Evolutionary conservation across 2,113 vertebrate genomes (phyloP).

Genomic region (Chaetops frenatus): DNA sequence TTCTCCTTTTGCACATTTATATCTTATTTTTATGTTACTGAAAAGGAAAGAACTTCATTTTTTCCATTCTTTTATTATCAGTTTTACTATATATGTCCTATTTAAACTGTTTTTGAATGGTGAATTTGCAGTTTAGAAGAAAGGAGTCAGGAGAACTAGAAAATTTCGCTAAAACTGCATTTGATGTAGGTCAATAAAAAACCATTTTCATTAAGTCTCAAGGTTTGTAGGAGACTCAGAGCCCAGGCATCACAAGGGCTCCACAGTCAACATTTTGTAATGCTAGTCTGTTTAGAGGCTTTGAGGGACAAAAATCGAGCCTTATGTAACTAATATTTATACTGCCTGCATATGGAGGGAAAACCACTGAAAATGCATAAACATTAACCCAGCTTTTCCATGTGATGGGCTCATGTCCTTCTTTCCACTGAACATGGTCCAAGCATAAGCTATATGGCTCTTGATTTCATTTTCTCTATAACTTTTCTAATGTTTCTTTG

Average conservation of each 20-base stretch:
- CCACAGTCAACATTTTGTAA: neutral
- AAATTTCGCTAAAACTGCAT: neutral
- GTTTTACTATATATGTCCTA: neutral
- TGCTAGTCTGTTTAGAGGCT: neutral
- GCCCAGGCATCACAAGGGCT: neutral
- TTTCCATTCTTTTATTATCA: neutral
- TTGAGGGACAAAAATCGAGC: constrained; percentile 4
- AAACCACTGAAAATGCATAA: constrained; percentile 11
- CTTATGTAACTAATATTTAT: neutral
- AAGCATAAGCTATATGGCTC: neutral
- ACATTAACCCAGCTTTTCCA: neutral
- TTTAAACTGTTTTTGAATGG: neutral
- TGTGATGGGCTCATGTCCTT: neutral
- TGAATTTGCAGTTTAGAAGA: neutral
- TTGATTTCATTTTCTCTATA: neutral
- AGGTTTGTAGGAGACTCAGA: neutral
- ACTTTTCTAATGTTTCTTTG: neutral
- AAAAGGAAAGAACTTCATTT: neutral
- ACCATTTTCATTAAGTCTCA: neutral
- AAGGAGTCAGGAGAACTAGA: neutral
- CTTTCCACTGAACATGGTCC: neutral
- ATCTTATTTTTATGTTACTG: neutral
- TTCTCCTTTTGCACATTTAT: neutral
- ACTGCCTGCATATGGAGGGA: neutral
- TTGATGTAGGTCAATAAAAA: neutral